Evolutionary conservation across 2,113 vertebrate genomes (phyloP).

Genomic region (western clawed frog (Xenopus tropicalis)): UCB_Xtro_10.0 CM004444.2:32300001-32300500

Average conservation of each 20-base stretch:
- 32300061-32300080: conserved; percentile 66
- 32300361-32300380: conserved; percentile 58
- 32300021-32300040: conserved; percentile 64
- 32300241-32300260: too few relatives aligned
- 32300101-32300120: conserved; percentile 68
- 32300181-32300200: conserved; percentile 55
- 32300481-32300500: too few relatives aligned
- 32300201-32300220: neutral
- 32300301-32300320: conserved; percentile 66
- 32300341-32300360: conserved; percentile 54
- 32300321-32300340: conserved; percentile 63
- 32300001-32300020: conserved; percentile 64
- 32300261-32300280: too few relatives aligned
- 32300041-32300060: conserved; percentile 52
- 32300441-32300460: conserved; percentile 55
- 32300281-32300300: conserved; percentile 46
- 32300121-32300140: conserved; percentile 63
- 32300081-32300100: conserved; percentile 59
- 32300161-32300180: conserved; percentile 70
- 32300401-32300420: conserved; percentile 48
- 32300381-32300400: conserved; percentile 56
- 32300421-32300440: conserved; percentile 51
- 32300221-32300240: too few relatives aligned
- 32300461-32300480: neutral
- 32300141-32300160: conserved; percentile 59